These are phyloP conservation scores for Raphicerus campestris DNA, from an alignment of 2,113 vertebrate species.

Conservation along the genomic window DNA sequence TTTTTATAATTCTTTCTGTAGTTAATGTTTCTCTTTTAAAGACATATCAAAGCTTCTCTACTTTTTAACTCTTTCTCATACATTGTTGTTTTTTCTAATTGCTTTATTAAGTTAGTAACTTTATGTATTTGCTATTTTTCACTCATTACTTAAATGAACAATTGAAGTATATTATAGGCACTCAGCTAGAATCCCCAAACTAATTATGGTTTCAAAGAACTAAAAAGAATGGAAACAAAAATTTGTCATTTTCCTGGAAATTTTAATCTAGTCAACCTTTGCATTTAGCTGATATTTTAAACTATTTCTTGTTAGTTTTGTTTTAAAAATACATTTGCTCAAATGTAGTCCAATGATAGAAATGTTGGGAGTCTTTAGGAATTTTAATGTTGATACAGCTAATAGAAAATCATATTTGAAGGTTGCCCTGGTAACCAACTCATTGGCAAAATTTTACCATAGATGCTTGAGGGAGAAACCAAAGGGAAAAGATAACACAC, in stretches of 20 bases:
- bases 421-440: background rate
- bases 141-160: background rate
- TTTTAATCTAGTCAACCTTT: background rate
- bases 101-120: background rate
- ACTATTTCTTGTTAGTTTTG: background rate
- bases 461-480: background rate
- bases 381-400: background rate
- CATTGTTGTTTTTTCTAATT: background rate
- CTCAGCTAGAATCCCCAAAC: background rate
- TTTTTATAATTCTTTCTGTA: background rate
- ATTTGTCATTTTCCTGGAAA: background rate
- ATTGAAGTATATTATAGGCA: background rate
- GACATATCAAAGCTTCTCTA: background rate
- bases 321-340: background rate
- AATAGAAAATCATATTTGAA: background rate
- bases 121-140: background rate
- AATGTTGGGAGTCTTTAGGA: background rate
- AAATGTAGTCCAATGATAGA: background rate
- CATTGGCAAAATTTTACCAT: background rate
- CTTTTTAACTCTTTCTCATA: background rate
- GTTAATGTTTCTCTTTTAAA: background rate
- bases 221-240: background rate
- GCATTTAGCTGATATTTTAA: background rate
- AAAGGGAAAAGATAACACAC: background rate
- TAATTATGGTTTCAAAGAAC: conserved; percentile 1